Percentiles rank a stretch among this genome's conserved stretches.
phyloP scores from a whole-genome alignment of 23 tunicate species.

The Halocynthia aurantium region DNA sequence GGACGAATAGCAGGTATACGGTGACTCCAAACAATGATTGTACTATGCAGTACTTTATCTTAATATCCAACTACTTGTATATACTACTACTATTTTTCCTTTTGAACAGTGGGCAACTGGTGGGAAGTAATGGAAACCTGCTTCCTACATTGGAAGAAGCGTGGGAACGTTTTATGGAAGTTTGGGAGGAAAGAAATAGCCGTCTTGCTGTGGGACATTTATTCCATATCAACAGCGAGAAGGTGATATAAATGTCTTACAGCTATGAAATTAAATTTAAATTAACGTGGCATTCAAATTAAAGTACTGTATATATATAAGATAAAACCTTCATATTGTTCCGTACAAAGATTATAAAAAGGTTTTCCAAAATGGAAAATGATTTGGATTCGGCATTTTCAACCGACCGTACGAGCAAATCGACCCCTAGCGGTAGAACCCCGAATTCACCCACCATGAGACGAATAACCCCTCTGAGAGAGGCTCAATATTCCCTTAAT shows the following conservation, averaged over 20 bases:
- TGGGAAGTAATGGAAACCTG: conserved; percentile 29
- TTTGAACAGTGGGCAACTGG: conserved; percentile 50
- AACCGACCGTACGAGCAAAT: not conserved
- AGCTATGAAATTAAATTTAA: no score
- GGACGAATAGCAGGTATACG: conserved; percentile 50
- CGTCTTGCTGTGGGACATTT: conserved; percentile 59
- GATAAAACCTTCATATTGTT: no score
- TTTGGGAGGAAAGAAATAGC: conserved; percentile 69
- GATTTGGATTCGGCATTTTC: conserved; percentile 52
- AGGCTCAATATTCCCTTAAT: conserved; percentile 60
- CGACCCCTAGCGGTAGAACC: not conserved
- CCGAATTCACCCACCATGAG: conserved; percentile 6
- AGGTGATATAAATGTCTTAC: conserved; percentile 23
- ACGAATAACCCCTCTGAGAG: conserved; percentile 54
- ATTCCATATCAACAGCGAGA: conserved; percentile 60
- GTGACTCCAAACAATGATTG: not conserved
- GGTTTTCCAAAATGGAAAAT: conserved; percentile 57
- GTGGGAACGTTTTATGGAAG: conserved; percentile 50
- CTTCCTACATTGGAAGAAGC: conserved; percentile 74
- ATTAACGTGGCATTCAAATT: no score
- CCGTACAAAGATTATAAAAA: conserved; percentile 37
- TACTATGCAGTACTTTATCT: not conserved
- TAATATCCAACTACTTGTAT: not conserved
- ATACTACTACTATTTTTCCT: not conserved
- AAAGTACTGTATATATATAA: no score